Evolutionary conservation across 2,113 vertebrate species (phyloP).

Genomic region (Mungos mungo): DNA sequence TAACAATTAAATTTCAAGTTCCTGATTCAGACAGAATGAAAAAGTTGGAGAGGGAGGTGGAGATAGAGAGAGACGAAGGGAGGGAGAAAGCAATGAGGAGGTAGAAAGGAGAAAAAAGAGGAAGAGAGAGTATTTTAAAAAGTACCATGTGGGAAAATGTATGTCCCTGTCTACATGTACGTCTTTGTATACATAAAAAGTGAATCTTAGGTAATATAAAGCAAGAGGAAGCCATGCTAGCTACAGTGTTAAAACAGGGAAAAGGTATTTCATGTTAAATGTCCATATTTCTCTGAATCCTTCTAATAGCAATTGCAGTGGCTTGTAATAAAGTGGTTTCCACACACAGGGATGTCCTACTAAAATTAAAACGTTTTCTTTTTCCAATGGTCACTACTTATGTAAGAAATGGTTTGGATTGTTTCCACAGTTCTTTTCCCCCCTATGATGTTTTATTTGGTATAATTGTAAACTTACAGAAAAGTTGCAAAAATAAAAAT

Average conservation of each 20-base stretch:
- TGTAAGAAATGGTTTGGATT: background rate
- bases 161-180: background rate
- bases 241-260: background rate
- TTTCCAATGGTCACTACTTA: background rate
- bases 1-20: background rate
- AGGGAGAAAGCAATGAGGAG: rapidly evolving
- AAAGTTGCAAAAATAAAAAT: background rate
- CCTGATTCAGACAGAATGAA: background rate
- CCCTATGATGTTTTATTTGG: background rate
- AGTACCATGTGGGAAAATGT: background rate
- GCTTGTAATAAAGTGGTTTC: background rate
- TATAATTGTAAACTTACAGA: background rate
- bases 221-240: background rate
- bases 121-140: background rate
- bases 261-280: background rate
- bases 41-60: background rate
- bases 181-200: background rate
- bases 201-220: background rate
- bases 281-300: background rate
- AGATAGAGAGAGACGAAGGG: background rate
- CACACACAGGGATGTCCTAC: conserved; percentile 28
- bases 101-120: background rate
- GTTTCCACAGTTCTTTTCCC: background rate
- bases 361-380: background rate
- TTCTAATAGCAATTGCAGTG: background rate